Percentiles rank a stretch among this genome's conserved stretches.
Conservation (phyloP, 2,888 invertebrate genomes). For the Linhomoeus sp. region DNA sequence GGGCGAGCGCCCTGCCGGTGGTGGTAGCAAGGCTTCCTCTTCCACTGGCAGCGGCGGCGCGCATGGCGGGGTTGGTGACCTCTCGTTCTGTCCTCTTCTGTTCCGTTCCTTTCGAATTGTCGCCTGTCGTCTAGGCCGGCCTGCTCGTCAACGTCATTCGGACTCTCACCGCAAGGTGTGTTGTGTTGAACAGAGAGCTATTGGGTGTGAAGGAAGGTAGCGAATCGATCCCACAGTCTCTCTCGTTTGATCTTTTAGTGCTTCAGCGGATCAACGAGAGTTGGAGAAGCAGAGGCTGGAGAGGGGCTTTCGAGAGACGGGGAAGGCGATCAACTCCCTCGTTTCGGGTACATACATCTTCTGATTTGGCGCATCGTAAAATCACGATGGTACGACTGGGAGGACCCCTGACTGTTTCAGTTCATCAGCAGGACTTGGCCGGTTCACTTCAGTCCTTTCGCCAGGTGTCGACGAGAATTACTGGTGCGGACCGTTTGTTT, state of each 20-base stretch:
- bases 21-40: too few species aligned
- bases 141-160: constrained; percentile 75
- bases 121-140: too few species aligned
- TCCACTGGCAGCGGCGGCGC: too few species aligned
- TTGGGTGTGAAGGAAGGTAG: neutral
- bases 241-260: constrained; percentile 27
- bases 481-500: constrained; percentile 29
- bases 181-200: neutral
- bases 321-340: constrained; percentile 63
- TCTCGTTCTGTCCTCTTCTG: too few species aligned
- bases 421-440: constrained; percentile 62
- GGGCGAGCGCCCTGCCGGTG: too few species aligned
- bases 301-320: constrained; percentile 74
- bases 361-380: neutral
- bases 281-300: constrained; percentile 80
- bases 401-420: constrained; percentile 27
- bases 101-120: too few species aligned
- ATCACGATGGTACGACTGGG: neutral
- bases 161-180: constrained; percentile 60
- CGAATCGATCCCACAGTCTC: neutral
- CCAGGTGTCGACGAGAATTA: constrained; percentile 52
- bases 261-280: constrained; percentile 65
- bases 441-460: constrained; percentile 55
- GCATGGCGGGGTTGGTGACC: too few species aligned
- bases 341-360: constrained; percentile 42